Percentiles rank a stretch among this genome's conserved stretches.
Conservation (phyloP, 2,797 vertebrate genomes). For the Botia almorhae region DNA sequence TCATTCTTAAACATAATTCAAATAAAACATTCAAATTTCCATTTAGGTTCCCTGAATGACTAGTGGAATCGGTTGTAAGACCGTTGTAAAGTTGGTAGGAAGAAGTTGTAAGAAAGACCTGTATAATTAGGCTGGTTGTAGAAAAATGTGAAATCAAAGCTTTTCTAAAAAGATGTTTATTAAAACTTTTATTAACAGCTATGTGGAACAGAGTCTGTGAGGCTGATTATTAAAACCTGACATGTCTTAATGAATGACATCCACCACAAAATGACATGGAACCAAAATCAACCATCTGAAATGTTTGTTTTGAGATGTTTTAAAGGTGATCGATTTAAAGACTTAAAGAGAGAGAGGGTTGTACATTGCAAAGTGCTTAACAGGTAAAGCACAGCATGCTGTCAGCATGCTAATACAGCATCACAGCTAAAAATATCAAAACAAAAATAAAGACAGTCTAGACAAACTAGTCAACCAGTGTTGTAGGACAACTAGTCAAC, state of each 20-base stretch:
- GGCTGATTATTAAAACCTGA: background rate
- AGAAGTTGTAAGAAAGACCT: too few relatives aligned
- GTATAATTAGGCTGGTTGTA: background rate
- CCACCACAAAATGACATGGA: background rate
- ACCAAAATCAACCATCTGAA: background rate
- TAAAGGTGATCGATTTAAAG: background rate
- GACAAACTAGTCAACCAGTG: background rate
- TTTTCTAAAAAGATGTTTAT: background rate
- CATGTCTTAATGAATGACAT: background rate
- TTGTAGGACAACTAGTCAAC: background rate
- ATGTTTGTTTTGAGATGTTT: too few relatives aligned
- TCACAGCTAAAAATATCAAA: slow-evolving; percentile 1
- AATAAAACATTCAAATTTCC: background rate
- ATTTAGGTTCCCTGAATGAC: background rate
- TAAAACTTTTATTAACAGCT: background rate
- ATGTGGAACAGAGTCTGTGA: background rate
- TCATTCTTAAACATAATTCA: slow-evolving; percentile 12
- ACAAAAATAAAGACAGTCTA: background rate
- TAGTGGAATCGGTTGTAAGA: background rate
- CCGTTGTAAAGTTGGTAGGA: too few relatives aligned
- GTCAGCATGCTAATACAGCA: background rate
- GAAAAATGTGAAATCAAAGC: background rate
- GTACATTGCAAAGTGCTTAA: background rate
- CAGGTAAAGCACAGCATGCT: background rate
- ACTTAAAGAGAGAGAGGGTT: background rate